Base-by-base conservation (phyloP, 2,797 vertebrate genomes). In the Micromesistius poutassou region DNA sequence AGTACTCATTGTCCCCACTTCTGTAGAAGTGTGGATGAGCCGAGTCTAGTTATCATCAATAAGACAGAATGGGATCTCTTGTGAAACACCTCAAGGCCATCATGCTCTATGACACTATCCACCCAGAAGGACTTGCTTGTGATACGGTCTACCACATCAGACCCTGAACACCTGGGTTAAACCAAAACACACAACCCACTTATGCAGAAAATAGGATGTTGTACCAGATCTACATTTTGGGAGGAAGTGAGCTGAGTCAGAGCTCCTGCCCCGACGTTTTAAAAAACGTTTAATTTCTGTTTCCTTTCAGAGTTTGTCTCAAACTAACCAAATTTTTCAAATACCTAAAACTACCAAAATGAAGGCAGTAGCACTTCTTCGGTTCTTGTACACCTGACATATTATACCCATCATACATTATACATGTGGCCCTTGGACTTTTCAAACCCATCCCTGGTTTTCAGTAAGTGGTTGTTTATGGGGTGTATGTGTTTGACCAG, bases 401-500 rank as follows among this genome's bases (percentile, higher is more conserved):
- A 55, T 19, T 55, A 55, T 55, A 55, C 4, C 46, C 5, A 4
- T 25, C 8, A n/a, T 22, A 55, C 55, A 28, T 8, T 68, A 13
- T 68, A 28, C 25, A 8, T 28, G 62, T 28, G 62, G 25, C 62
- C 62, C 62, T 68, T 30, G 25, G 62, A 68, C 25, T 68, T 68
- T 28, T 25, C n/a, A 3, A 10, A 28, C 28, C 62, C 14, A 28
- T 28, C 62, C 25, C n/a, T 10, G 62, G 62, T 30, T 30, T 68
- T 68, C n/a, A 68, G 62, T 13, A 68, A 68, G 62, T 68, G 28
- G 62, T 68, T 68, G 22, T 62, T 62, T 62, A 62, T 62, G n/a
- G 55, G 62, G n/a, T n/a, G n/a, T 33, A 77, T 73, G 76, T 30
- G 46, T 72, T 72, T 70, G 55, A 81, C 79, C 62, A 40, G 79